A percentile compares a stretch with the other conserved stretches of the same genome.
phyloP scores from a whole-genome alignment of 2,113 vertebrate species.

The Lamprotornis superbus region DNA sequence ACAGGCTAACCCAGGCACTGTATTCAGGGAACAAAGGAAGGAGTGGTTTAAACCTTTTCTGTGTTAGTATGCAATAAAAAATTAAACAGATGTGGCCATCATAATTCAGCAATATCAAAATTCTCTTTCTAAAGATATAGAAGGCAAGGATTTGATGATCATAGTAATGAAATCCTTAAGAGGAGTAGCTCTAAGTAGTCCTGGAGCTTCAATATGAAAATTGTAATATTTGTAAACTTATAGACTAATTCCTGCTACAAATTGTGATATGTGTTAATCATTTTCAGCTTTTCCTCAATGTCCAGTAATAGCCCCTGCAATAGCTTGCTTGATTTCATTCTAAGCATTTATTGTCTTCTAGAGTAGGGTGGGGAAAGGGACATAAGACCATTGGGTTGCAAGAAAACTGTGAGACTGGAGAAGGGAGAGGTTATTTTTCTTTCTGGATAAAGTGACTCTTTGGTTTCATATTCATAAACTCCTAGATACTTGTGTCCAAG shows the following conservation, averaged over 20 bases:
- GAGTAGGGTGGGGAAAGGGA: not conserved
- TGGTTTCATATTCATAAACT: not conserved
- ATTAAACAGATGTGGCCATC: not conserved
- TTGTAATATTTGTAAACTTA: not conserved
- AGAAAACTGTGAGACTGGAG: not conserved
- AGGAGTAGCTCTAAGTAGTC: not conserved
- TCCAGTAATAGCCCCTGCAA: not conserved
- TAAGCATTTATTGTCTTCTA: not conserved
- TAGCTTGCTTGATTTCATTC: not conserved
- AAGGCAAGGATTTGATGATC: not conserved
- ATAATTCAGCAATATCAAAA: not conserved
- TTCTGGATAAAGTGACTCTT: not conserved
- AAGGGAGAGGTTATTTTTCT: not conserved
- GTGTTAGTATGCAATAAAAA: not conserved
- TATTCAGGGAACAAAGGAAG: not conserved
- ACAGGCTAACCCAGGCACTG: not conserved
- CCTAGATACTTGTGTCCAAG: not conserved
- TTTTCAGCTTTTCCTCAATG: not conserved
- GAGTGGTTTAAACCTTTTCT: not conserved
- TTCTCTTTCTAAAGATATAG: not conserved
- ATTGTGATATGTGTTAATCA: accelerated
- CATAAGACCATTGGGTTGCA: not conserved
- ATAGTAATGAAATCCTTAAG: not conserved
- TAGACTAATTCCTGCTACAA: not conserved
- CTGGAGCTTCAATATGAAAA: not conserved